Base-by-base conservation (phyloP, 2,797 vertebrate genomes). In the Bovichtus variegatus region DNA sequence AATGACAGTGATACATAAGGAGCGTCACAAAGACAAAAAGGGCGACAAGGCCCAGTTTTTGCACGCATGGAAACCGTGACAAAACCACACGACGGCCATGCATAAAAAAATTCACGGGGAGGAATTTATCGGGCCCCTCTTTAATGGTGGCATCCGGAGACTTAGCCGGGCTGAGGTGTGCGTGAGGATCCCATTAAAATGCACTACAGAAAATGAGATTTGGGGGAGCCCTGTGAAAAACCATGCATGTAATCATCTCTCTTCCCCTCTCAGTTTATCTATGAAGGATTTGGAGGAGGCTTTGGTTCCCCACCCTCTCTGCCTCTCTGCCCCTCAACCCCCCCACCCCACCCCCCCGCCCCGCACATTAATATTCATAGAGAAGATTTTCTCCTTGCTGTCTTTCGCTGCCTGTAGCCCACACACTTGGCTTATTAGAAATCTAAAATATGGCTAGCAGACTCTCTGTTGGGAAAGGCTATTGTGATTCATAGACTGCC, bases 201-300 rank as follows among this genome's bases (percentile, higher is more conserved):
- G 92, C 93, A 93, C 92, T 93, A 90, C 80, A 90, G 91, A 93
- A 94, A 95, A 95, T 94, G 89, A 93, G 94, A 94, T 95, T 94
- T 94, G 87, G 90, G 86, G 81, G 85, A 91, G 89, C 91, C 91
- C 83, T 92, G 92, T 93, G 93, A 93, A 95, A 93, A 94, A 93
- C 91, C 92, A 94, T 91, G 93, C 92, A 89, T 93, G 92, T 95
- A 94, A 95, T 95, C 93, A 94, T 92, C 91, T 89, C 91, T 89
- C 86, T 91, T 94, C 83, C 91, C 76, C 85, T 91, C 89, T 86
- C 90, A 85, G 89, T 93, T 93, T 94, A 94, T 94, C 92, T 88
- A 87, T 53, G 29, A 73, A 92, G 93, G 91, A 94, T 94, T 94
- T 94, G 91, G 90, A 92, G 80, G 88, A 87, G 90, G 91, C 88